phyloP scores from a whole-genome alignment of 2,888 invertebrate species.

The Eumacrocentrus americanus region DNA sequence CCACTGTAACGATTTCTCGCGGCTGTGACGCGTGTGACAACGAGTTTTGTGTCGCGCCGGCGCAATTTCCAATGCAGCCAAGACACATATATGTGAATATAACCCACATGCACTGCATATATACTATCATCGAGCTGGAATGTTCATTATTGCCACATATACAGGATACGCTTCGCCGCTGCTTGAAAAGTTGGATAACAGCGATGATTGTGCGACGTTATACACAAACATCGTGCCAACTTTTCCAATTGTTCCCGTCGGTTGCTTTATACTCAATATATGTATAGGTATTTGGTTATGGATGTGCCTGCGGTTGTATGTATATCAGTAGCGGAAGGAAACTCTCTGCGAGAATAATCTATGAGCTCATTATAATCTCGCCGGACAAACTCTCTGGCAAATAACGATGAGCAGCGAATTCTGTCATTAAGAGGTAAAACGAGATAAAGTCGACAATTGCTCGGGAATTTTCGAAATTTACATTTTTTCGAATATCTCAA shows the following conservation, averaged over 20 bases:
- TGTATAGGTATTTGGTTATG: neutral
- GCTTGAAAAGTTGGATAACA: conserved; percentile 26
- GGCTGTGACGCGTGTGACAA: conserved; percentile 29
- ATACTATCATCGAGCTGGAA: neutral
- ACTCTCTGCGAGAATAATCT: no score
- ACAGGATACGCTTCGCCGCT: conserved; percentile 9
- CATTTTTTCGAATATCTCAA: no score
- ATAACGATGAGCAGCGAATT: no score
- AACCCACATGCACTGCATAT: no score
- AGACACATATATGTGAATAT: no score
- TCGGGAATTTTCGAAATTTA: no score
- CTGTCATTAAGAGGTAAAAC: no score
- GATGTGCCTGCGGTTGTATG: neutral
- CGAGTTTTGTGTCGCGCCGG: neutral
- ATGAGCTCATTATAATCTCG: no score
- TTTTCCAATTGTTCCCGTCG: conserved; percentile 2
- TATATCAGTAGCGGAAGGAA: no score
- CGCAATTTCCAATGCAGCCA: no score
- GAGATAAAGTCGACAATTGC: no score
- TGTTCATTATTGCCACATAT: conserved; percentile 22
- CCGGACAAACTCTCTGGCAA: no score
- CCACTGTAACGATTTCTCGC: conserved; percentile 23
- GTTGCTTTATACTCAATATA: neutral
- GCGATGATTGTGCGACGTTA: conserved; percentile 13
- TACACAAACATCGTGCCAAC: conserved; percentile 12